Base-by-base conservation (phyloP, 2,797 vertebrate genomes). In the Phrynocephalus vlangalii region DNA sequence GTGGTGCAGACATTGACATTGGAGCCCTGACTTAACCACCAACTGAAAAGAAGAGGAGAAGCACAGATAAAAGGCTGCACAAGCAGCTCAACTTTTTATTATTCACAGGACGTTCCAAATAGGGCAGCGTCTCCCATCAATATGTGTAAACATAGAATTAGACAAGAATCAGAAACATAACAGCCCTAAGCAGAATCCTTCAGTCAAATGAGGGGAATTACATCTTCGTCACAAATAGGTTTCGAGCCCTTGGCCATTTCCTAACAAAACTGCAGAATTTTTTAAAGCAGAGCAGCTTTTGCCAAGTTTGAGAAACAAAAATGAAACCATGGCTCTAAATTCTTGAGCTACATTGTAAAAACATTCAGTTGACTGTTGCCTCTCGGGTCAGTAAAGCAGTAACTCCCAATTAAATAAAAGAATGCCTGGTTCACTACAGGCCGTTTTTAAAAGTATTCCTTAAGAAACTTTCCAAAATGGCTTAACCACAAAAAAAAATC, bases 241-340 rank as follows among this genome's bases (percentile, higher is more conserved):
- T 88, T 79, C 86, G 86, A 28, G 20, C 84, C 89, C 16, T 83
- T 73, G 86, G 72, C 38, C 2, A 77, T 60, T 88, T 83, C 48
- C 86, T 79, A 82, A 67, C n/a, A 84, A 79, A 26, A 87, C 76
- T 3, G 15, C 28, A 68, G 0, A 88, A 20, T 72, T 88, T 88
- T 44, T 84, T 76, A 85, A 81, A 92, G 84, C 13, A 8, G 79
- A 91, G 87, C 38, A 75, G 22, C 10, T 24, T 33, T 92, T 83
- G 89, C 89, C 91, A 90, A 91, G 78, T 79, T 89, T 86, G 66
- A 88, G 73, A 89, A 90, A 67, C 83, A 8, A n/a, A 80, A 63
- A 20, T 63, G 60, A 63, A 81, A 7, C 7, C 92, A 93, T 94
- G 93, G 91, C 89, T 85, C 93, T 90, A 91, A 92, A 84, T 70